These are phyloP conservation scores for Sylvia borin DNA, from an alignment of 2,797 vertebrate genomes.

Conservation along the genomic window DNA sequence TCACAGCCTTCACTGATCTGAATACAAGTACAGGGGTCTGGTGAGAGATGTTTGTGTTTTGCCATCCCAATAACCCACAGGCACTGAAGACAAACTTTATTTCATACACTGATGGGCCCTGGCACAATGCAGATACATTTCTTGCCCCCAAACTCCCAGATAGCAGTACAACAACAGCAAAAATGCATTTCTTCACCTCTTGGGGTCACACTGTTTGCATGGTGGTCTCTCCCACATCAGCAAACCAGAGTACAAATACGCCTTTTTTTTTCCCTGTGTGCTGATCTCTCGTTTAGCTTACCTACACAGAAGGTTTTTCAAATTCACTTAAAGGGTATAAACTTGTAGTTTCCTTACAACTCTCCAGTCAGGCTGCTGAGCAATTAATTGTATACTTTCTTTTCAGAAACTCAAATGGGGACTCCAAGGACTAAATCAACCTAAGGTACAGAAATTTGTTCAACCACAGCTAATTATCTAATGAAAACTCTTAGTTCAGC, in stretches of 20 bases:
- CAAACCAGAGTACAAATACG: background rate
- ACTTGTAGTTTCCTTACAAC: conserved; percentile 12
- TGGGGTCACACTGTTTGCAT: rapidly evolving
- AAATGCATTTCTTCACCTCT: background rate
- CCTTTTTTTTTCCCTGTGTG: background rate
- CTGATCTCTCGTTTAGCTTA: background rate
- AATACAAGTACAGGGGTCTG: background rate
- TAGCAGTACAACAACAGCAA: background rate
- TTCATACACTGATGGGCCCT: background rate
- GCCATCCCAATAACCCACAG: too few species aligned
- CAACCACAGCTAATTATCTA: conserved; percentile 45
- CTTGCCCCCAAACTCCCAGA: background rate
- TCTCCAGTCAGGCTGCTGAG: background rate
- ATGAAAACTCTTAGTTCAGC: conserved; percentile 29
- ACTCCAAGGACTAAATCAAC: conserved; percentile 37
- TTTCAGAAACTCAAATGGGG: background rate
- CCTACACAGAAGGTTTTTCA: background rate
- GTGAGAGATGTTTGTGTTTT: background rate
- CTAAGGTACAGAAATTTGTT: conserved; percentile 39
- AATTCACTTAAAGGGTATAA: background rate
- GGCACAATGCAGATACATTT: background rate
- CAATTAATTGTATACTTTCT: conserved; percentile 2
- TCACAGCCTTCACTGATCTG: rapidly evolving
- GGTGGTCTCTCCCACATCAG: background rate
- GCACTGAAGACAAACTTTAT: background rate